A percentile compares a stretch with the other conserved stretches of the same genome.
These are phyloP conservation scores for Sepiola atlantica DNA, from an alignment of 2,888 invertebrate genomes.

Conservation along the genomic window DNA sequence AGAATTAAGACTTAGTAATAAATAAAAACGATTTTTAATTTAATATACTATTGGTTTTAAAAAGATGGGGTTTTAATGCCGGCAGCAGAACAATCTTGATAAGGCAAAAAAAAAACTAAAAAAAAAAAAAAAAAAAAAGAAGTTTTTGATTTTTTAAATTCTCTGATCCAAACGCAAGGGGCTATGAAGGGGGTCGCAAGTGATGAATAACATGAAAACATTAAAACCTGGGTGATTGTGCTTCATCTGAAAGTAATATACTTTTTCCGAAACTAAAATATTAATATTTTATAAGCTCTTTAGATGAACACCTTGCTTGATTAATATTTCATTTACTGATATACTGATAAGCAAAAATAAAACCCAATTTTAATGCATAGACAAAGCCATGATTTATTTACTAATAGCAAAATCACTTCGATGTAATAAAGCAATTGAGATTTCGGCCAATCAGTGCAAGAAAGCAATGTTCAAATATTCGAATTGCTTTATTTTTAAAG, in stretches of 20 bases:
- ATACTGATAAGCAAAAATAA: background rate
- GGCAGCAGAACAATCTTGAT: rapidly evolving
- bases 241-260: background rate
- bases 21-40: too few relatives aligned
- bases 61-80: too few relatives aligned
- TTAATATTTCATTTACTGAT: background rate
- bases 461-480: background rate
- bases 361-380: background rate
- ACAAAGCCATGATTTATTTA: background rate
- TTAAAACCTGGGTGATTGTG: background rate
- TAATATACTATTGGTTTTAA: too few relatives aligned
- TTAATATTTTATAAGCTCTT: background rate
- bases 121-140: background rate
- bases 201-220: background rate
- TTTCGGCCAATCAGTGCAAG: background rate
- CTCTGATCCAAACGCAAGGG: background rate
- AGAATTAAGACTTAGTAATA: background rate
- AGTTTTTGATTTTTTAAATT: background rate
- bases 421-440: background rate
- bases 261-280: background rate
- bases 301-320: background rate
- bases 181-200: background rate
- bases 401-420: background rate
- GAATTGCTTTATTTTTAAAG: background rate
- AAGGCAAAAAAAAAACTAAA: background rate